Conservation (phyloP, 2,113 vertebrate genomes). For the Eurypyga helias region DNA sequence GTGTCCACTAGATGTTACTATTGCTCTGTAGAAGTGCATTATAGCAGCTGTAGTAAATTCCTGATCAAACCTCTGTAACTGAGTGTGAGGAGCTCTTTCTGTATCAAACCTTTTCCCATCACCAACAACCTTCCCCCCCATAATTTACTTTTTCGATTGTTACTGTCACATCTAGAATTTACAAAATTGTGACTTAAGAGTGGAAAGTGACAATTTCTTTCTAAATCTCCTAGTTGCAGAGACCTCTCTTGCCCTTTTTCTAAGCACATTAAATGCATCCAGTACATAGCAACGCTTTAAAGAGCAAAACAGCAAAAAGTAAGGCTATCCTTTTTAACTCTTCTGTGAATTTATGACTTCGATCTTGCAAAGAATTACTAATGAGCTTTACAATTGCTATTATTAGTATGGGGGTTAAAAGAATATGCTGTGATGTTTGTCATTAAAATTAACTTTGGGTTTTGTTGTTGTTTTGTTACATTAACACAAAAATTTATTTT, state of each 20-base stretch:
- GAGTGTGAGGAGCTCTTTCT: background rate
- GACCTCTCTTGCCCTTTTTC: background rate
- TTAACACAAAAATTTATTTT: background rate
- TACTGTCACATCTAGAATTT: constrained; percentile 38
- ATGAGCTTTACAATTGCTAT: background rate
- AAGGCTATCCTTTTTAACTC: background rate
- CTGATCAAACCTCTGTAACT: background rate
- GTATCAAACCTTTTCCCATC: background rate
- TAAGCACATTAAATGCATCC: background rate
- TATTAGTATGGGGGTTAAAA: background rate
- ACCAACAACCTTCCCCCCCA: background rate
- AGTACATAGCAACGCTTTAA: background rate
- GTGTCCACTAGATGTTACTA: constrained; percentile 70
- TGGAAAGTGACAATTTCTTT: constrained; percentile 35
- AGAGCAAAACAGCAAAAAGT: background rate
- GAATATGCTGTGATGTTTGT: background rate
- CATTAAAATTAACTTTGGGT: background rate
- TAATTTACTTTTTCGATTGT: background rate
- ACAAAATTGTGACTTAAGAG: constrained; percentile 21
- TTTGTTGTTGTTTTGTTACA: background rate
- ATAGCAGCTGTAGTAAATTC: background rate
- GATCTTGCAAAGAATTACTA: background rate
- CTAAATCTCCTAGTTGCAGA: background rate
- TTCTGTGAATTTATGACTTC: background rate
- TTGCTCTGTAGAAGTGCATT: constrained; percentile 15